Evolutionary conservation across 2,888 invertebrate genomes (phyloP).

Genomic region (Tinea pellionella): DNA sequence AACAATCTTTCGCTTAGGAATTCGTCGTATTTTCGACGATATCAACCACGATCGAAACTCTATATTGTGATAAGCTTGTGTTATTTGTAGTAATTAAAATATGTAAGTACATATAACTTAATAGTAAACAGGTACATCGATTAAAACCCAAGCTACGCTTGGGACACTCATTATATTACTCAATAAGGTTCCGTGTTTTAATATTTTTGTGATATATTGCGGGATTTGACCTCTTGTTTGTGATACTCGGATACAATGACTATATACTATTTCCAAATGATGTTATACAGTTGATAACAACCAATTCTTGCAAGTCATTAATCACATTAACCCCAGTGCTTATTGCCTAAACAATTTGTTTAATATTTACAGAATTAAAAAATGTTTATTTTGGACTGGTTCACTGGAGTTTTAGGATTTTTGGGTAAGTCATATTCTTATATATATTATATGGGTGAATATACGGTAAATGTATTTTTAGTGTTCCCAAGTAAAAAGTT

Average conservation of each 20-base stretch:
- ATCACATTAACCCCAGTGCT: neutral
- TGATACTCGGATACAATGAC: conserved; percentile 16
- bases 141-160: neutral
- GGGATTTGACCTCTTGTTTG: conserved; percentile 26
- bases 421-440: conserved; percentile 83
- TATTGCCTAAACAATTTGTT: neutral
- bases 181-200: conserved; percentile 27
- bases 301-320: conserved; percentile 52
- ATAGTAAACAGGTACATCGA: neutral
- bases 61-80: conserved; percentile 60
- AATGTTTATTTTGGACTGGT: conserved; percentile 98
- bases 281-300: conserved; percentile 37
- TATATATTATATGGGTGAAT: no score
- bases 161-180: conserved; percentile 43
- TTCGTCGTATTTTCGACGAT: neutral
- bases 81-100: conserved; percentile 58
- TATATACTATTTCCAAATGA: conserved; percentile 16
- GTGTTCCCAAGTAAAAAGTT: no score
- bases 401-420: conserved; percentile 93
- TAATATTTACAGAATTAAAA: conserved; percentile 7
- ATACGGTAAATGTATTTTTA: no score
- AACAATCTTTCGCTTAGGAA: neutral
- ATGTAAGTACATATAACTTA: conserved; percentile 51
- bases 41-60: conserved; percentile 18
- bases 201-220: neutral